Conservation (phyloP, 2,888 invertebrate species). For the Graphium colonna region DNA sequence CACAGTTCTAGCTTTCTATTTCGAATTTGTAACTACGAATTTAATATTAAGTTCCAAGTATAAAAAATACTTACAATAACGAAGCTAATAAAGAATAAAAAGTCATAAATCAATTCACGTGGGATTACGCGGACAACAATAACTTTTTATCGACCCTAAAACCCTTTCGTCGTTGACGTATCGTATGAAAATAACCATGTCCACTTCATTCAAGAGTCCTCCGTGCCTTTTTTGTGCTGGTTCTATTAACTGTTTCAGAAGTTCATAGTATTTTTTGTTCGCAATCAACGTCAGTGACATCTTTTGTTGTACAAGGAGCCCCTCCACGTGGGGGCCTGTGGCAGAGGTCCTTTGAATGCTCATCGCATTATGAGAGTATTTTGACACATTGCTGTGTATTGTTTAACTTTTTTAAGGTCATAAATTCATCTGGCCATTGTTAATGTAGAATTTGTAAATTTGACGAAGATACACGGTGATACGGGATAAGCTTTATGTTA, state of each 20-base stretch:
- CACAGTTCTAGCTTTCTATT: no score
- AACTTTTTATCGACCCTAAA: constrained; percentile 1
- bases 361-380: constrained; percentile 68
- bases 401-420: constrained; percentile 60
- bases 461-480: constrained; percentile 63
- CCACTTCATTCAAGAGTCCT: constrained; percentile 50
- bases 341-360: constrained; percentile 36
- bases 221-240: constrained; percentile 45
- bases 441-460: constrained; percentile 39
- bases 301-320: constrained; percentile 42
- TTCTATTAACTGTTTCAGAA: constrained; percentile 76
- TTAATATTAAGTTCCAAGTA: no score
- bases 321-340: constrained; percentile 34
- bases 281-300: constrained; percentile 37
- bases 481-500: constrained; percentile 56
- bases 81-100: no score
- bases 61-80: no score
- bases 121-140: constrained; percentile 9
- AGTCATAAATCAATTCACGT: no score
- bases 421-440: constrained; percentile 60
- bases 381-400: constrained; percentile 74
- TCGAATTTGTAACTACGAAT: no score
- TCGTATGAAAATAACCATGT: constrained; percentile 26
- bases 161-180: constrained; percentile 6
- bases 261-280: constrained; percentile 70